Conservation (phyloP, 2,113 vertebrate genomes). For the Festucalex cinctus region DNA sequence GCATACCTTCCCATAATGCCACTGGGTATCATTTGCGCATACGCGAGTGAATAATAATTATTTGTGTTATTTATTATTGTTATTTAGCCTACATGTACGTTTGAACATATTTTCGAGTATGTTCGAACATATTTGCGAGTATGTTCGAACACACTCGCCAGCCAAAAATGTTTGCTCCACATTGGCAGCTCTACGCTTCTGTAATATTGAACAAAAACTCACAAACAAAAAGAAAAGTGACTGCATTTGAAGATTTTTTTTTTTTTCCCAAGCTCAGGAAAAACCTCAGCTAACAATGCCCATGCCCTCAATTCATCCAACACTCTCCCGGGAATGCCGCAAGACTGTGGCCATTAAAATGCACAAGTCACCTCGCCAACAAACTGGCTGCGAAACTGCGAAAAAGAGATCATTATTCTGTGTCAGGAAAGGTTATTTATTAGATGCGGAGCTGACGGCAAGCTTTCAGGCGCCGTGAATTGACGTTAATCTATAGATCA, state of each 20-base stretch:
- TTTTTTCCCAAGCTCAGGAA: too few species aligned
- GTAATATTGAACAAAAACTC: neutral
- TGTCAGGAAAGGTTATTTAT: conserved; percentile 43
- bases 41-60: too few species aligned
- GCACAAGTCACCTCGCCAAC: conserved; percentile 49
- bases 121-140: too few species aligned
- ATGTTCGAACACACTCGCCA: too few species aligned
- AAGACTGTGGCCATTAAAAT: conserved; percentile 52
- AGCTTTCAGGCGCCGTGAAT: conserved; percentile 19
- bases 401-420: conserved; percentile 55
- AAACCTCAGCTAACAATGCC: conserved; percentile 31
- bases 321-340: conserved; percentile 33
- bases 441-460: conserved; percentile 28
- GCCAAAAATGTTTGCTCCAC: too few species aligned
- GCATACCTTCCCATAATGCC: too few species aligned
- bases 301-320: conserved; percentile 32
- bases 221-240: neutral
- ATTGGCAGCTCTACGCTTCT: too few species aligned
- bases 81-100: too few species aligned
- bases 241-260: neutral
- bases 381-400: conserved; percentile 49
- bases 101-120: too few species aligned
- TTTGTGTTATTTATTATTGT: too few species aligned
- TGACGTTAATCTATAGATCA: conserved; percentile 52
- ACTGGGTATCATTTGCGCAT: too few species aligned